Percentiles rank a stretch among this genome's conserved stretches.
Evolutionary conservation across 2,888 invertebrate genomes (phyloP).

Genomic region (Acronicta alni): DNA sequence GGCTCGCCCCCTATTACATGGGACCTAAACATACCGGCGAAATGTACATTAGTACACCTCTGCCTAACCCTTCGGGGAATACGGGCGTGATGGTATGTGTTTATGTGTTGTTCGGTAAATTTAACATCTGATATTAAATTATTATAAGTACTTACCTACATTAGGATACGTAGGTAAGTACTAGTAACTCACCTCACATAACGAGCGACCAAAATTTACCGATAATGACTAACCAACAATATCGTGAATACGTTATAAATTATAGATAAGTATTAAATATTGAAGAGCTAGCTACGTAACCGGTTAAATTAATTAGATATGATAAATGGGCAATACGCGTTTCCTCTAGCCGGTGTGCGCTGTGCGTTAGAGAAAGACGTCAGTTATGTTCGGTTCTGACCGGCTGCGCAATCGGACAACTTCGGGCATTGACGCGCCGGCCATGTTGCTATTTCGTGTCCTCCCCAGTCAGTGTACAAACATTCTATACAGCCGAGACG

Average conservation of each 20-base stretch:
- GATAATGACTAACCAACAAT: no score
- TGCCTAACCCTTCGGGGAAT: no score
- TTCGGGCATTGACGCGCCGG: conserved; percentile 57
- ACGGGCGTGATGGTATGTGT: no score
- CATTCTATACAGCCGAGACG: conserved; percentile 12
- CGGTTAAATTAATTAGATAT: conserved; percentile 35
- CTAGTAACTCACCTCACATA: no score
- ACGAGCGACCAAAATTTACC: no score
- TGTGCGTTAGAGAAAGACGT: conserved; percentile 29
- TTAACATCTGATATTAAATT: no score
- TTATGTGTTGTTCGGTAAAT: no score
- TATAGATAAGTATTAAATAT: conserved; percentile 1
- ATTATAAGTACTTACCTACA: no score
- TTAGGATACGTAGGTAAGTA: no score
- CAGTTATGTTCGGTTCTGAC: conserved; percentile 60
- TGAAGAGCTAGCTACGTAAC: conserved; percentile 23
- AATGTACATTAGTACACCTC: no score
- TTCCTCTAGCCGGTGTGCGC: conserved; percentile 20
- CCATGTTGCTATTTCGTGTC: conserved; percentile 51
- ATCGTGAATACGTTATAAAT: conserved; percentile 1
- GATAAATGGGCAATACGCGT: conserved; percentile 38
- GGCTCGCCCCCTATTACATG: no score
- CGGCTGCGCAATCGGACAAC: conserved; percentile 56
- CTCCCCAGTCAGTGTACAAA: conserved; percentile 58
- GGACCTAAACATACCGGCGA: no score